Evolutionary conservation across 2,797 vertebrate genomes (phyloP).

Genomic region (Acestrorhynchus altus): DNA sequence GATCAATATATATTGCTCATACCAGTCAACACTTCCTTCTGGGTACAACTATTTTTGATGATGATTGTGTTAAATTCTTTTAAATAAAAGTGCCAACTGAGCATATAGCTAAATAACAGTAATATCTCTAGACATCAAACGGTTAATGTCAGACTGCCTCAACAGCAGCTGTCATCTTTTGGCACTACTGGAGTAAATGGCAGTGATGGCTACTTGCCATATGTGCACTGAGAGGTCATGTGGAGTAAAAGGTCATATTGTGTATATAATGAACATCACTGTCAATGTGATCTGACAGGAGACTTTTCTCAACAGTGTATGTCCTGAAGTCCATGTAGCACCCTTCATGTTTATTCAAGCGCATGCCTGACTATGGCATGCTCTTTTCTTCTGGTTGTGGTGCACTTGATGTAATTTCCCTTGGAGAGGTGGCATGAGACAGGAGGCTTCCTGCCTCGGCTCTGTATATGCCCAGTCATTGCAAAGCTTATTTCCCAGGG

Average conservation of each 20-base stretch:
- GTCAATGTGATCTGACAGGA: conserved; percentile 17
- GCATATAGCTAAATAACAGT: background rate
- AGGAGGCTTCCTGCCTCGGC: background rate
- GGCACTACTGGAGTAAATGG: conserved; percentile 6
- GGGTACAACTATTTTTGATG: no score
- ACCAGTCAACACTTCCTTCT: no score
- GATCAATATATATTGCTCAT: no score
- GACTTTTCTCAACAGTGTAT: conserved; percentile 18
- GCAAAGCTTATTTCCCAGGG: background rate
- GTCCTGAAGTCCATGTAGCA: conserved; percentile 13
- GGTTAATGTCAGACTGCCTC: conserved; percentile 2
- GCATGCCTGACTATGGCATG: background rate
- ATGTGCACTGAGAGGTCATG: conserved; percentile 1
- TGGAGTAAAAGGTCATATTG: conserved; percentile 31
- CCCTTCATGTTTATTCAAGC: conserved; percentile 13
- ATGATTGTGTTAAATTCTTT: no score
- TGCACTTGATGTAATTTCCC: conserved; percentile 3
- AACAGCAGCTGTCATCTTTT: conserved; percentile 6
- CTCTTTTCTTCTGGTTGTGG: conserved; percentile 16
- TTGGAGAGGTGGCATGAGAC: background rate
- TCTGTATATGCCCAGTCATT: background rate
- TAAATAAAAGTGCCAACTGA: background rate
- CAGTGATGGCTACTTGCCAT: background rate
- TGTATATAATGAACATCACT: conserved; percentile 22
- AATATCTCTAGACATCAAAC: background rate